A percentile compares a stretch with the other conserved stretches of the same genome.
Conservation (phyloP, 1,140 invertebrate species). For the Drosophila pectinifera region DNA sequence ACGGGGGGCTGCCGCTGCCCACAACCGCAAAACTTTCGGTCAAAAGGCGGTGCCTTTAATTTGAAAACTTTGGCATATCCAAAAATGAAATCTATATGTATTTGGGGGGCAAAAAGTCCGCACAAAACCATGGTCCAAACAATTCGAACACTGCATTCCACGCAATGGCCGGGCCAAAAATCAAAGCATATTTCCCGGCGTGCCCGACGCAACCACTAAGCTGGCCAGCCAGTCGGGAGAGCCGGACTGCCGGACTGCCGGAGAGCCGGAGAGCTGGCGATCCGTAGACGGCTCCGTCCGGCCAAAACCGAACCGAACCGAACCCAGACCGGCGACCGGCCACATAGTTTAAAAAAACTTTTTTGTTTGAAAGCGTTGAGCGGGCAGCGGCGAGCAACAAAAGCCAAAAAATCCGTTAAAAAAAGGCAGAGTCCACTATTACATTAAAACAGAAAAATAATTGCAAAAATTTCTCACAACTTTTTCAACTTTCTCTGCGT, state of each 20-base stretch:
- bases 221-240: slow-evolving; percentile 41
- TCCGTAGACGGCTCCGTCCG: slow-evolving; percentile 20
- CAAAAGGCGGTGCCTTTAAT: slow-evolving; percentile 62
- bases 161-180: slow-evolving; percentile 64
- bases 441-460: slow-evolving; percentile 81
- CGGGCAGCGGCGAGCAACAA: slow-evolving; percentile 30
- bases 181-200: slow-evolving; percentile 73
- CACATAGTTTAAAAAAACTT: slow-evolving; percentile 78
- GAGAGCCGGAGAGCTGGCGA: slow-evolving; percentile 2
- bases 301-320: slow-evolving; percentile 10
- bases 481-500: slow-evolving; percentile 71
- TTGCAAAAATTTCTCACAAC: slow-evolving; percentile 74
- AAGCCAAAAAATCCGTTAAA: slow-evolving; percentile 17
- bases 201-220: slow-evolving; percentile 73
- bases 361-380: slow-evolving; percentile 70
- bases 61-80: slow-evolving; percentile 68
- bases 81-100: slow-evolving; percentile 45
- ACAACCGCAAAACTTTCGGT: slow-evolving; percentile 46
- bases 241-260: too few relatives aligned
- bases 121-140: slow-evolving; percentile 55
- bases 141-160: slow-evolving; percentile 76
- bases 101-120: slow-evolving; percentile 19
- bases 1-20: too few relatives aligned
- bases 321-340: slow-evolving; percentile 23
- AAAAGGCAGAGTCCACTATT: slow-evolving; percentile 59